Percentiles rank a stretch among this genome's conserved stretches.
Conservation (phyloP, 2,888 invertebrate species). For the Ischnura elegans region DNA sequence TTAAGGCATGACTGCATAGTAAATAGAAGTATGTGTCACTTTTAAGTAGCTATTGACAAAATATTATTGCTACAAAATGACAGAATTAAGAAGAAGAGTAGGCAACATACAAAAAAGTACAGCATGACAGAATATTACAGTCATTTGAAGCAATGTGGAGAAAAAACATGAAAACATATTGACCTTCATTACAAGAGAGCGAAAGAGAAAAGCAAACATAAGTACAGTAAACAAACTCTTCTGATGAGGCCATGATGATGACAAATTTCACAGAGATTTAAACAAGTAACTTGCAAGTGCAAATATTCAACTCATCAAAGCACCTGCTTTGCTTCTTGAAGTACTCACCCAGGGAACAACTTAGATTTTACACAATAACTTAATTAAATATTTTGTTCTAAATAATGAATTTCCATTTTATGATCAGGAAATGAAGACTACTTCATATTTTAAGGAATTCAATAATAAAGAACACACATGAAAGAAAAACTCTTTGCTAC, state of each 20-base stretch:
- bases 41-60: neutral
- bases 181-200: neutral
- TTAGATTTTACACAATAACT: neutral
- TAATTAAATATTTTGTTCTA: neutral
- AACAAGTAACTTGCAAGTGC: neutral
- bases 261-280: neutral
- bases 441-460: too few relatives aligned
- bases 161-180: neutral
- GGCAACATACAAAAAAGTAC: slow-evolving; percentile 5
- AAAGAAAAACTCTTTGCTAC: too few relatives aligned
- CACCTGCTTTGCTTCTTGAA: neutral
- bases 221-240: neutral
- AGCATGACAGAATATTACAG: slow-evolving; percentile 2
- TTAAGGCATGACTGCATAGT: too few relatives aligned
- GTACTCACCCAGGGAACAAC: neutral
- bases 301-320: neutral
- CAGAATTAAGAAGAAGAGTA: neutral
- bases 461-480: too few relatives aligned
- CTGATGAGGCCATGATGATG: neutral
- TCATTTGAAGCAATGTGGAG: neutral
- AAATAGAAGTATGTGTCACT: too few relatives aligned
- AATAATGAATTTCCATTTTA: neutral
- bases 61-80: neutral
- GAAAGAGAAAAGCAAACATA: neutral
- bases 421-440: too few relatives aligned